These are phyloP conservation scores for Tenthredo distinguenda DNA, from an alignment of 2,888 invertebrate genomes.

Conservation along the genomic window DNA sequence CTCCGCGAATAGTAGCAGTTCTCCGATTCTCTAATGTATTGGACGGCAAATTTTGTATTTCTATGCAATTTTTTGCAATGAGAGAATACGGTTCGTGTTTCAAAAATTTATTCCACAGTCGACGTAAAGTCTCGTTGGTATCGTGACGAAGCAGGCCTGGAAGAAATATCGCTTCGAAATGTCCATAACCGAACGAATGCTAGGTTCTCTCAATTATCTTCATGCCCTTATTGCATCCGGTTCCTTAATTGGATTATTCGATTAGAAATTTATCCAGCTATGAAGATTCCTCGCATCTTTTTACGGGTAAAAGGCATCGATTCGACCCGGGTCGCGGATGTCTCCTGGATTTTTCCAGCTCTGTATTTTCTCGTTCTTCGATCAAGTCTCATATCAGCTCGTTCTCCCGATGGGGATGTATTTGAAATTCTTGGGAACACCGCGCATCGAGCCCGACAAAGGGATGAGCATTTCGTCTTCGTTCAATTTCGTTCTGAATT, in stretches of 20 bases:
- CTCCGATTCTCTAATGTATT: too few relatives aligned
- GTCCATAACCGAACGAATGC: background rate
- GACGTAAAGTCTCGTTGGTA: too few relatives aligned
- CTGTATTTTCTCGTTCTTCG: conserved; percentile 11
- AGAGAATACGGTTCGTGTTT: too few relatives aligned
- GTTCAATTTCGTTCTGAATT: background rate
- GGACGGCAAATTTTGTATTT: too few relatives aligned
- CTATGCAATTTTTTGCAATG: too few relatives aligned
- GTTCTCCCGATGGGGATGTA: background rate
- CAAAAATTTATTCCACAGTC: too few relatives aligned
- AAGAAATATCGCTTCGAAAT: too few relatives aligned
- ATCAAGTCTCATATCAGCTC: background rate
- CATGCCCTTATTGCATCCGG: background rate
- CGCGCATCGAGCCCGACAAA: background rate
- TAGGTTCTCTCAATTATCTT: background rate
- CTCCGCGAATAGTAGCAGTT: too few relatives aligned
- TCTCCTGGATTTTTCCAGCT: background rate
- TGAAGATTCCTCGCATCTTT: background rate
- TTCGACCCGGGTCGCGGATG: background rate
- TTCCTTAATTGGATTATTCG: background rate
- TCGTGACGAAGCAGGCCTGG: too few relatives aligned
- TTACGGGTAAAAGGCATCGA: background rate
- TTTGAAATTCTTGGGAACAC: conserved; percentile 32
- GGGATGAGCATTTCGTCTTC: background rate
- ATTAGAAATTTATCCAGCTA: background rate